Conservation (phyloP, 1,140 invertebrate species). For the Pristionchus pacificus region DNA sequence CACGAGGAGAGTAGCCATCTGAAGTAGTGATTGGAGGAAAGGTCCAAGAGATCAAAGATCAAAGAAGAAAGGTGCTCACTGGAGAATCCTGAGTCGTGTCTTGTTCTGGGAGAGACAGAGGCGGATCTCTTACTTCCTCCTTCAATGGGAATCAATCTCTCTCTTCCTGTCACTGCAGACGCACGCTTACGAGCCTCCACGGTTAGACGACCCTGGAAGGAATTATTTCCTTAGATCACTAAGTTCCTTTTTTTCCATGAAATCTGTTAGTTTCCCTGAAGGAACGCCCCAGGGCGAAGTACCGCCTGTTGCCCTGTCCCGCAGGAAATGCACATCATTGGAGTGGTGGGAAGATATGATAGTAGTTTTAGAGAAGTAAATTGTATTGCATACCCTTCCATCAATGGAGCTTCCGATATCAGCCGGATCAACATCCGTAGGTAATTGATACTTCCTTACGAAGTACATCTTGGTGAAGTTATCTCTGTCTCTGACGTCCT, state of each 20-base stretch:
- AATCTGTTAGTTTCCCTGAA: no score
- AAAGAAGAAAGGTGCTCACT: constrained; percentile 3
- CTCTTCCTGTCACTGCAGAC: constrained; percentile 42
- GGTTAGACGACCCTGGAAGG: constrained; percentile 49
- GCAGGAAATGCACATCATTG: constrained; percentile 2
- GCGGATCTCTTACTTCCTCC: constrained; percentile 34
- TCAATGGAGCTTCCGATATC: constrained; percentile 47
- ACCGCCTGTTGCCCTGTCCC: no score
- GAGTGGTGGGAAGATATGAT: not conserved
- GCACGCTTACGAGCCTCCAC: constrained; percentile 49
- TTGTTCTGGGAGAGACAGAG: constrained; percentile 44
- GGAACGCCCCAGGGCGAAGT: no score
- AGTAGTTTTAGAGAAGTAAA: not conserved
- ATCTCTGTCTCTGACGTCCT: constrained; percentile 52
- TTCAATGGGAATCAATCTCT: constrained; percentile 53
- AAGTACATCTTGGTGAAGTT: constrained; percentile 58
- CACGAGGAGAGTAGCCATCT: constrained; percentile 13
- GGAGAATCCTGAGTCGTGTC: constrained; percentile 37
- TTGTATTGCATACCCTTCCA: constrained; percentile 27
- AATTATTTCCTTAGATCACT: no score
- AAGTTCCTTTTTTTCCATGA: no score
- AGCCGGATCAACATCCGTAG: constrained; percentile 46
- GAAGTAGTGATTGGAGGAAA: not conserved
- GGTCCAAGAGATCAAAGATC: not conserved
- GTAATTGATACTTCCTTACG: constrained; percentile 55